phyloP scores from a whole-genome alignment of 2,113 vertebrate genomes.

The Semicossyphus pulcher region DNA sequence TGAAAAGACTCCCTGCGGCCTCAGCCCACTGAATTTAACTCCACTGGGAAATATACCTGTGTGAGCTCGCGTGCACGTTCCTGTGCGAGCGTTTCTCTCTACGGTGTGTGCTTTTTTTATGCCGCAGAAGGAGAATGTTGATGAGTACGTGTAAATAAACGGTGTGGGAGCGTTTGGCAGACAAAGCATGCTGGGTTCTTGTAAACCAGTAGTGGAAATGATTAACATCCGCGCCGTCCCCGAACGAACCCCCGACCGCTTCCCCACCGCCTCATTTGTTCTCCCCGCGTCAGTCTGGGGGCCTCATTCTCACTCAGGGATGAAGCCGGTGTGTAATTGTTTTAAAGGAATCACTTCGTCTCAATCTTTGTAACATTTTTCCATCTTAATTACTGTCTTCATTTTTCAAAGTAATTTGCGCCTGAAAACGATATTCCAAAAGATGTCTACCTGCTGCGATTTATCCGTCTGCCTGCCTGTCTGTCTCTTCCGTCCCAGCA shows the following conservation, averaged over 20 bases:
- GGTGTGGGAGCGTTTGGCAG: slow-evolving; percentile 42
- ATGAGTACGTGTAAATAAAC: slow-evolving; percentile 61
- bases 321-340: slow-evolving; percentile 37
- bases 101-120: slow-evolving; percentile 12
- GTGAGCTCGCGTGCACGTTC: background rate
- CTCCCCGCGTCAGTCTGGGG: slow-evolving; percentile 44
- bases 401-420: slow-evolving; percentile 33
- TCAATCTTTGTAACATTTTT: slow-evolving; percentile 29
- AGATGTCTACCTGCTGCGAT: slow-evolving; percentile 41
- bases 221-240: slow-evolving; percentile 67
- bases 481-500: background rate
- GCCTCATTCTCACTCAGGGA: slow-evolving; percentile 36
- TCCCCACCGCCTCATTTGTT: slow-evolving; percentile 57
- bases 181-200: slow-evolving; percentile 59
- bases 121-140: slow-evolving; percentile 47
- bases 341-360: slow-evolving; percentile 52
- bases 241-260: slow-evolving; percentile 49
- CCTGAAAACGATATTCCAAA: slow-evolving; percentile 13
- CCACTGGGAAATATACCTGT: slow-evolving; percentile 11
- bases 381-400: slow-evolving; percentile 50
- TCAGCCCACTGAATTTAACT: slow-evolving; percentile 9
- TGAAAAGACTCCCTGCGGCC: slow-evolving; percentile 9
- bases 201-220: slow-evolving; percentile 70
- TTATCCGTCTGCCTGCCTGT: slow-evolving; percentile 9
- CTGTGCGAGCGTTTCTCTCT: background rate